Evolutionary conservation across 2,888 invertebrate species (phyloP), one percentile per base, ranked within the genome.

Genomic region (Stegophylla sp.): DNA sequence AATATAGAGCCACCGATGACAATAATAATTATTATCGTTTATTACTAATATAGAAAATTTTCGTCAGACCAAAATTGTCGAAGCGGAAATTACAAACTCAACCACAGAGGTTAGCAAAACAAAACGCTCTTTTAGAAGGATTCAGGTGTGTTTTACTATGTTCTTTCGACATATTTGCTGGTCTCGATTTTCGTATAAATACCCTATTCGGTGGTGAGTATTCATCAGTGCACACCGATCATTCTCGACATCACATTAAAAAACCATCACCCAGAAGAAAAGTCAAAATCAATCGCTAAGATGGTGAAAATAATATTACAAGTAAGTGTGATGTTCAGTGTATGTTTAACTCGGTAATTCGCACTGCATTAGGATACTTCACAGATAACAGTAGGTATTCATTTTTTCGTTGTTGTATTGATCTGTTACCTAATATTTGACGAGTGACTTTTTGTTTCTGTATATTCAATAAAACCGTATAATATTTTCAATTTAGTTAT

Each of bases 131-230:
- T 26, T 26, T 48, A 3, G 51, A 23, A 48, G 5, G 15, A 15
- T 34, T 64, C 17, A 1, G 53, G 17, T 56, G 20, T 17, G 12
- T 75, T 34, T 63, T 34, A 26, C 3, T 64, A 2, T 28, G 9
- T 34, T 34, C 26, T 75, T 75, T 34, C 75, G 41, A 51, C 75
- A 75, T 23, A 0, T 20, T 0, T 12, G 13, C 20, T 17, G 48
- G 48, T 63, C 34, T 48, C 9, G 45, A 48, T 74, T 74, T 63
- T 63, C 17, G n/a, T 64, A 75, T 75, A 75, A 75, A 75, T 75
- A 64, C 63, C 12, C 34, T 17, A 17, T n/a, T 13, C 45, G 0
- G 43, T 17, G 13, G 45, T 28, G 9, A 43, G 3, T 28, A 45
- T 51, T 64, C 13, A 75, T 64, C 51, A 75, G 63, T 51, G 20